Conservation (phyloP, 2,113 vertebrate species). For the Elgaria multicarinata region DNA sequence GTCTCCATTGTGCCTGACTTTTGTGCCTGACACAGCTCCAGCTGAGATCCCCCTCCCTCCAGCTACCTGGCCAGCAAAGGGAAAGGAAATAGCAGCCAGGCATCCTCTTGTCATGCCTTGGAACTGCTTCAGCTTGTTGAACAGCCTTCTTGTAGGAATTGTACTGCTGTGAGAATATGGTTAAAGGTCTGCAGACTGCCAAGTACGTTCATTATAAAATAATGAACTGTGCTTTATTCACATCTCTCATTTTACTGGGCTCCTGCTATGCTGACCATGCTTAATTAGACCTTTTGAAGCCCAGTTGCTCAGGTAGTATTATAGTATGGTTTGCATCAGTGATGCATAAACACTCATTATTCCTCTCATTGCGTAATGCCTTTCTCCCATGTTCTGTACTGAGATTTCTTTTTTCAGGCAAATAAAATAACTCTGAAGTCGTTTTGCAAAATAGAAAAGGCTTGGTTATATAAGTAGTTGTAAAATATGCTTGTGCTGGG, state of each 20-base stretch:
- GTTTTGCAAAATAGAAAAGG: neutral
- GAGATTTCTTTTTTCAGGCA: conserved; percentile 17
- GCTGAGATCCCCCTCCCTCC: too few species aligned
- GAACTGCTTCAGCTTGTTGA: neutral
- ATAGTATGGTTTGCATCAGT: conserved; percentile 34
- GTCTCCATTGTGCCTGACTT: too few species aligned
- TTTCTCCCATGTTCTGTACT: conserved; percentile 37
- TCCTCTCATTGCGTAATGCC: conserved; percentile 34
- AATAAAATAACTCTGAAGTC: neutral
- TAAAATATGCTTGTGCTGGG: neutral
- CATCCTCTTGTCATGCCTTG: neutral
- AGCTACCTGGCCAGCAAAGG: too few species aligned
- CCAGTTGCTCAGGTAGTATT: conserved; percentile 21
- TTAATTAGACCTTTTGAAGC: conserved; percentile 58
- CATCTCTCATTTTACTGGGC: conserved; percentile 4
- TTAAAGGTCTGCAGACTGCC: conserved; percentile 23
- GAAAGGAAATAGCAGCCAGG: too few species aligned
- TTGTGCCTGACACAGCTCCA: too few species aligned
- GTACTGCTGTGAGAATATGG: conserved; percentile 11
- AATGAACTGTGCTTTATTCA: conserved; percentile 30
- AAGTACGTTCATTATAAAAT: neutral
- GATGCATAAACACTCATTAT: conserved; percentile 51
- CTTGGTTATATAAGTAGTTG: neutral
- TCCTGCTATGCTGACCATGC: conserved; percentile 22
- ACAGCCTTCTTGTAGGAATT: neutral